Base-by-base conservation (phyloP, 2,797 vertebrate species). In the Tolypeutes matacus region DNA sequence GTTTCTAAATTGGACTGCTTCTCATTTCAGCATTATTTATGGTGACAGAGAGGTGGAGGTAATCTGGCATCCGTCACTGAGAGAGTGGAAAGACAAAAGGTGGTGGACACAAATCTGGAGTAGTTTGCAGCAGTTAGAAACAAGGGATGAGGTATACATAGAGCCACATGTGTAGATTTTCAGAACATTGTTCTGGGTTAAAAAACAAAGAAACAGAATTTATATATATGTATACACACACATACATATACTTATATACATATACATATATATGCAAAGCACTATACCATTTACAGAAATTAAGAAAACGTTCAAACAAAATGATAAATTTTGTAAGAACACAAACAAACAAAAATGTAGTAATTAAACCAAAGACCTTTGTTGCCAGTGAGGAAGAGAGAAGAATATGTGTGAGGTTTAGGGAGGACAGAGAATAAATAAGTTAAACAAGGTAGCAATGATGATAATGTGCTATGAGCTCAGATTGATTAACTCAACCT, bases 1-100 rank as follows among this genome's bases (percentile, higher is more conserved):
- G 94, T 88, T 94, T 91, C 78, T 91, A 88, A 96, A 92, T 76
- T 78, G 51, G 64, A 95, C 92, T 62, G 75, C 73, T 67, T 92
- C 93, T 95, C 73, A 15, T 36, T 39, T 46, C 36, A 92, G 62
- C 78, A 90, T 95, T 96, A 96, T 94, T 97, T 96, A 94, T 77
- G 88, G 81, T 92, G 69, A 96, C 89, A 80, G 82, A 46, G 51
- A 93, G 42, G 62, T 86, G 60, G 70, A 93, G 82, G 77, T 64
- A 91, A 83, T 90, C 77, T 87, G 69, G 65, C 69, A 90, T 94
- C 76, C 86, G 88, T 96, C 93, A 90, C 88, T 7, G 14, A 80
- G 69, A 89, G 49, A 89, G 15, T n/a, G 29, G 62, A 91, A 42
- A 89, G 31, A 27, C 39, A 23, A 90, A 91, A 70, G 60, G 36